These are phyloP conservation scores for Microtus pennsylvanicus DNA, from an alignment of 2,113 vertebrate genomes.

Conservation along the genomic window DNA sequence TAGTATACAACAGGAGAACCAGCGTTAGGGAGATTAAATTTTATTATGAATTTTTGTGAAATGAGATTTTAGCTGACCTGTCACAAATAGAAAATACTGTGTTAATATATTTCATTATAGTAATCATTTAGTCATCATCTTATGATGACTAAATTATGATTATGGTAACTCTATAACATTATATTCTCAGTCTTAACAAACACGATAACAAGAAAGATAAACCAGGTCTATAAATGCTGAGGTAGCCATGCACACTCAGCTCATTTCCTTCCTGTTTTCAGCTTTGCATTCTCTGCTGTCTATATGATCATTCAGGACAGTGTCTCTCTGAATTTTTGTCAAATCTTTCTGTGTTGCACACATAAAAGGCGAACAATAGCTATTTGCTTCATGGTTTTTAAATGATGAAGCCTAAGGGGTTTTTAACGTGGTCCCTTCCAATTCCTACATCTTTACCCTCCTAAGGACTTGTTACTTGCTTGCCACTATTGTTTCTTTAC, in stretches of 20 bases:
- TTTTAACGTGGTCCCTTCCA: neutral
- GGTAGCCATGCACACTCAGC: neutral
- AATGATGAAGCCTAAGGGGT: neutral
- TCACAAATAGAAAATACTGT: neutral
- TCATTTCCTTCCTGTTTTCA: neutral
- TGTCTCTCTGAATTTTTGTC: neutral
- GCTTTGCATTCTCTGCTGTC: neutral
- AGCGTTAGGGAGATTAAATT: neutral
- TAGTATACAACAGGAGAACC: neutral
- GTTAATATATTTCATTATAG: neutral
- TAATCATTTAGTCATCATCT: neutral
- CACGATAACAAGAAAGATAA: neutral
- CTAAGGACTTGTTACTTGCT: neutral
- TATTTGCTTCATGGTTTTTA: neutral
- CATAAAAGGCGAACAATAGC: neutral
- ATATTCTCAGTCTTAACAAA: neutral
- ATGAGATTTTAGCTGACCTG: neutral
- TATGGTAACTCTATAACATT: neutral
- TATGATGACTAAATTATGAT: neutral
- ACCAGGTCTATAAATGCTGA: neutral
- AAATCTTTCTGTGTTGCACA: neutral
- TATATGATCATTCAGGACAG: neutral
- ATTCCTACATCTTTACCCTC: neutral
- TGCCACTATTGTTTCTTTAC: neutral
- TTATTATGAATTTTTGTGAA: neutral